Base-by-base conservation (phyloP, 2,797 vertebrate species). In the Neomorphus geoffroyi region DNA sequence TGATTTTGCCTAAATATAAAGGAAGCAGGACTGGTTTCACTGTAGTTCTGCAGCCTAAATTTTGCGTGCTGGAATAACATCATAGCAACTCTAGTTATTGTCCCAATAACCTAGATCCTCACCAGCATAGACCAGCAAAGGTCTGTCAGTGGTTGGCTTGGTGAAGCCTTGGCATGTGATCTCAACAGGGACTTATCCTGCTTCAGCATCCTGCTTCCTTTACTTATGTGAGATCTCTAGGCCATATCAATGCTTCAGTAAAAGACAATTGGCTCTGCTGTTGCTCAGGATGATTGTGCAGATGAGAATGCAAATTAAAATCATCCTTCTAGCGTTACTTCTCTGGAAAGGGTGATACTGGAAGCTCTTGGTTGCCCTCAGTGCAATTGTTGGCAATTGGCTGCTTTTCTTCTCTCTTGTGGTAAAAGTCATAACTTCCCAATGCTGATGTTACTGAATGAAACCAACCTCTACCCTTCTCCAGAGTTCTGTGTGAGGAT, bases 241-340 rank as follows among this genome's bases (percentile, higher is more conserved):
- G 51, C 35, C 27, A 5, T 0, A 1, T 60, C 75, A 0, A 0
- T 60, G 65, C 51, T 51, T 46, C 7, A 11, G 32, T 53, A 62
- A 64, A 61, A 69, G 70, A 62, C 85, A 72, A 17, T 4, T 58
- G 57, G 16, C 30, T 58, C 27, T 24, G 4, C 21, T 64, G 1
- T 1, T 73, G 71, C 39, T 70, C 37, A 3, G 41, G n/a, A 70
- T 77, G 45, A 11, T 26, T 48, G 28, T 74, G 45, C 53, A 79
- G 84, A 57, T 62, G 69, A 64, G 53, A 74, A 84, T 32, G 22
- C 53, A 72, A 89, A 85, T 87, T 58, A 71, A 91, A 93, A 39
- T 45, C 54, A 54, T 60, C 54, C 57, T 79, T 30, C 45, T 33
- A 8, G 2, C n/a, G 32, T n/a, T 57, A 18, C 1, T 9, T 11